Conservation (phyloP, 2,888 invertebrate genomes). For the Lissonota sp. region DNA sequence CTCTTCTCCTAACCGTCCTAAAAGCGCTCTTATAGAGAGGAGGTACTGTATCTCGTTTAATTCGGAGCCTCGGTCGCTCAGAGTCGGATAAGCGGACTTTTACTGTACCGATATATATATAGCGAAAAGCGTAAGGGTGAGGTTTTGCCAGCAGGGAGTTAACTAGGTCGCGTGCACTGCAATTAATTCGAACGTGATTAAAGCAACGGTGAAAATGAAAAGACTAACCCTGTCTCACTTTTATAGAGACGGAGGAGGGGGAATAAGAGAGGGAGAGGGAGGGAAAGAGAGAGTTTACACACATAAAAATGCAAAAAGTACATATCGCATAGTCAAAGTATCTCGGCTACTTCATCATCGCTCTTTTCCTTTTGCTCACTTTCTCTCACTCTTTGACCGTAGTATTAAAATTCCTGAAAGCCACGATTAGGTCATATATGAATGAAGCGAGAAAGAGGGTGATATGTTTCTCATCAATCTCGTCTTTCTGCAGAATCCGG, state of each 20-base stretch:
- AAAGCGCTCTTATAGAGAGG: too few relatives aligned
- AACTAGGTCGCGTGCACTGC: conserved; percentile 64
- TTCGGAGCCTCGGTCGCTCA: too few relatives aligned
- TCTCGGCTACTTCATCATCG: background rate
- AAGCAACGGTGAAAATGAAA: conserved; percentile 63
- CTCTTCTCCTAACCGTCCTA: too few relatives aligned
- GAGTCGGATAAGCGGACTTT: too few relatives aligned
- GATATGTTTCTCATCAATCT: background rate
- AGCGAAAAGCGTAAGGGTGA: conserved; percentile 1
- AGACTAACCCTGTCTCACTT: conserved; percentile 25
- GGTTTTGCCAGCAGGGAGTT: conserved; percentile 19
- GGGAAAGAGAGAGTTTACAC: background rate
- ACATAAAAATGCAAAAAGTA: background rate
- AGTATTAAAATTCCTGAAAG: conserved; percentile 33
- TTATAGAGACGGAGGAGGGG: background rate
- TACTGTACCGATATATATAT: background rate
- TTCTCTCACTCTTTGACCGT: background rate
- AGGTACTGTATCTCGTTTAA: too few relatives aligned
- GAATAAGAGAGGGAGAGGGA: too few relatives aligned
- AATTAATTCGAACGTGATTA: conserved; percentile 66
- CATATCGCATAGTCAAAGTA: background rate
- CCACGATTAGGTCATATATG: conserved; percentile 25
- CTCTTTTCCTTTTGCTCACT: background rate
- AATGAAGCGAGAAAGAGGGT: conserved; percentile 5
- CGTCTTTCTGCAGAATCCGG: background rate